phyloP scores from a whole-genome alignment of 2,113 vertebrate species.

The Colius striatus region DNA sequence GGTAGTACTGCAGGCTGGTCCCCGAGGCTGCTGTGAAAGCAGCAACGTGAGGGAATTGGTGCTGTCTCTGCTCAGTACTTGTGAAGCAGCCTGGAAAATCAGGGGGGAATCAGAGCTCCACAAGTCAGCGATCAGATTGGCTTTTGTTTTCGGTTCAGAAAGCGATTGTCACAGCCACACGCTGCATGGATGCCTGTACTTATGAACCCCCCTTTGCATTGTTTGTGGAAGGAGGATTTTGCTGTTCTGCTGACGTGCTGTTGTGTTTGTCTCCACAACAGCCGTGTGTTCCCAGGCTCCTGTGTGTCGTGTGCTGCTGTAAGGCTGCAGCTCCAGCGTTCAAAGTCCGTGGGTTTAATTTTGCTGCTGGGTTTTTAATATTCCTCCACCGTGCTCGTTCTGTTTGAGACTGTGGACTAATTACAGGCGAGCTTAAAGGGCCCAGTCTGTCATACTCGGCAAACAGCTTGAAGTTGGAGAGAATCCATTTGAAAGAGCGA shows the following conservation, averaged over 20 bases:
- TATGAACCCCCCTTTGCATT: background rate
- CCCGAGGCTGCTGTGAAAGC: background rate
- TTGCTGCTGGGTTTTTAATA: conserved; percentile 67
- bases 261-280: background rate
- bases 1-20: background rate
- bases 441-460: conserved; percentile 63
- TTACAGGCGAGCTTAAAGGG: conserved; percentile 68
- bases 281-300: background rate
- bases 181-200: background rate
- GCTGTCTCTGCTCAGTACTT: background rate
- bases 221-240: background rate
- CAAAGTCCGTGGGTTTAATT: conserved; percentile 16
- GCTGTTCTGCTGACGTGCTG: background rate
- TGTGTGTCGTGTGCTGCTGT: background rate
- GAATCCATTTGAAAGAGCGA: conserved; percentile 69
- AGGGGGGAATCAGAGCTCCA: conserved; percentile 49
- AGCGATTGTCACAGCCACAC: background rate
- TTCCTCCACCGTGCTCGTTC: conserved; percentile 61
- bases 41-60: background rate
- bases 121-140: background rate
- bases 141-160: conserved; percentile 54
- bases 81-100: conserved; percentile 28
- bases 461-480: conserved; percentile 69
- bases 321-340: conserved; percentile 1
- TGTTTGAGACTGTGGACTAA: conserved; percentile 65